Conservation (phyloP, 2,797 vertebrate genomes). For the Megalops cyprinoides region DNA sequence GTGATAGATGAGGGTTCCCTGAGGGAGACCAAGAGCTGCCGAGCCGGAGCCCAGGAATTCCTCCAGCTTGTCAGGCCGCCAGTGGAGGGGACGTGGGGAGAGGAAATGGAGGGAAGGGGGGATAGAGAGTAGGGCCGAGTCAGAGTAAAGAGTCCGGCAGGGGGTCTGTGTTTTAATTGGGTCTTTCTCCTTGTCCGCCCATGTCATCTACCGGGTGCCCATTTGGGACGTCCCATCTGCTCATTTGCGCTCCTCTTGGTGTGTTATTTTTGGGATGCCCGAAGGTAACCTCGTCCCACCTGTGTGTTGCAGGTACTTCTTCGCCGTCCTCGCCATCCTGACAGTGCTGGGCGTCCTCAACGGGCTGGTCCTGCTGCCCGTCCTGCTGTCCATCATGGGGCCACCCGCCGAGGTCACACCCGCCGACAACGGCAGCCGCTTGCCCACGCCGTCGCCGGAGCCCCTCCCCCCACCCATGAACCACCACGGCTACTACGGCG, state of each 20-base stretch:
- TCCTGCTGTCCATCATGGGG: constrained; percentile 90
- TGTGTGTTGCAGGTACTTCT: constrained; percentile 85
- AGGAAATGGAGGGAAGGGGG: constrained; percentile 33
- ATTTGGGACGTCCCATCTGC: background rate
- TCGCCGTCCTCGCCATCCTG: constrained; percentile 90
- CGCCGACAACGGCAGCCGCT: constrained; percentile 63
- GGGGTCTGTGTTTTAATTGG: background rate
- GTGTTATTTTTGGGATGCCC: background rate
- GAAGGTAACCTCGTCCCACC: background rate
- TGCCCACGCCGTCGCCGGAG: constrained; percentile 73
- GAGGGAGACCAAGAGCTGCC: constrained; percentile 41
- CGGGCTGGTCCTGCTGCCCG: constrained; percentile 90
- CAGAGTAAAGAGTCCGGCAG: background rate
- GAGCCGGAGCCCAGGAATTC: constrained; percentile 53
- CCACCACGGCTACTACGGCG: constrained; percentile 77
- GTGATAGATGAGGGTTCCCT: constrained; percentile 67
- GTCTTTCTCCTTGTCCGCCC: background rate
- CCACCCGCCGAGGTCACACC: constrained; percentile 87
- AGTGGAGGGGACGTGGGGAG: constrained; percentile 36
- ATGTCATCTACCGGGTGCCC: too few species aligned
- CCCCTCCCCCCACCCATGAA: constrained; percentile 72
- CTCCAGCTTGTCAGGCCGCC: constrained; percentile 45
- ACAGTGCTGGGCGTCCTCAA: constrained; percentile 93
- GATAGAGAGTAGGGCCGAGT: background rate
- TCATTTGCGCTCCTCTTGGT: background rate